These are phyloP conservation scores for Peromyscus californicus DNA, from an alignment of 2,113 vertebrate species.

Conservation along the genomic window DNA sequence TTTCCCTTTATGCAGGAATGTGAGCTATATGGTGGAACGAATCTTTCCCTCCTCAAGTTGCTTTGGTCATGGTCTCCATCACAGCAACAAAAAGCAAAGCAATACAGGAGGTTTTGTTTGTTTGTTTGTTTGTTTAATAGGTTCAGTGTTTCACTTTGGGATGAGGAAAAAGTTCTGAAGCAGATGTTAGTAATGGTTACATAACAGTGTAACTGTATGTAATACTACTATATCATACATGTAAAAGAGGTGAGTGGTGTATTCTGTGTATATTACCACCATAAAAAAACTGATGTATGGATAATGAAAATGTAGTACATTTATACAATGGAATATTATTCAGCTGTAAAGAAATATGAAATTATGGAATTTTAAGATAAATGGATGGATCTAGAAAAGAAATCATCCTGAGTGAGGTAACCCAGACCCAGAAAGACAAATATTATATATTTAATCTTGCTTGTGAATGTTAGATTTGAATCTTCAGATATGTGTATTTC, in stretches of 20 bases:
- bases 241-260: not conserved
- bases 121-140: not conserved
- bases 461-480: not conserved
- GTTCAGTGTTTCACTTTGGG: not conserved
- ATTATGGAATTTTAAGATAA: not conserved
- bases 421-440: not conserved
- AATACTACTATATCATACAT: not conserved
- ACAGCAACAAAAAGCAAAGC: not conserved
- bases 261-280: conserved; percentile 15
- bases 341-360: not conserved
- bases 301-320: not conserved
- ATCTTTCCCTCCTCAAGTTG: not conserved
- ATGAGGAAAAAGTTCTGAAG: not conserved
- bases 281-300: not conserved
- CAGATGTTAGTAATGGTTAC: not conserved
- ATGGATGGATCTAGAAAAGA: not conserved
- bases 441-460: not conserved
- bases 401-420: not conserved
- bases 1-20: not conserved
- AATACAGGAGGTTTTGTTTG: not conserved
- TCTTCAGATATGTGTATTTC: not conserved
- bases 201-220: conserved; percentile 1
- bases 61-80: not conserved
- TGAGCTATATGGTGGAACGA: not conserved
- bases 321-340: not conserved